Evolutionary conservation across 2,888 invertebrate species (phyloP).

Genomic region (Thysanoteuthis rhombus): DNA sequence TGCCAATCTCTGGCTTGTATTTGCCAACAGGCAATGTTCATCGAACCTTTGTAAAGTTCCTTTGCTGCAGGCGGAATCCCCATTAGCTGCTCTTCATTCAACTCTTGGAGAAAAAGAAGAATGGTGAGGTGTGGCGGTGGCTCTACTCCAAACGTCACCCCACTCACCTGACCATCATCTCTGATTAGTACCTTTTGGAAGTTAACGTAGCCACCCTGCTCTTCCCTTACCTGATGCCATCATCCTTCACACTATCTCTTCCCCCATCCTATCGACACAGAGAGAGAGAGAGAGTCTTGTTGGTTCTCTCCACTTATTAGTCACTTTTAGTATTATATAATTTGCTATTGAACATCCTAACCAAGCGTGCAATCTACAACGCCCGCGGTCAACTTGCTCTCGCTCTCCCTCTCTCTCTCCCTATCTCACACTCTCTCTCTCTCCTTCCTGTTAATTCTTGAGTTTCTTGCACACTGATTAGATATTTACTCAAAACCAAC

Average conservation of each 20-base stretch:
- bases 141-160: not conserved
- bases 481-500: not conserved
- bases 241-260: no score
- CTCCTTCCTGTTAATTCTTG: not conserved
- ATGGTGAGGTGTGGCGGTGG: not conserved
- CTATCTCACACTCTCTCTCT: not conserved
- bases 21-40: slow-evolving; percentile 12
- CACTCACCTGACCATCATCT: not conserved
- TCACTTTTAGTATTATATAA: not conserved
- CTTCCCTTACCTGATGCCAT: no score
- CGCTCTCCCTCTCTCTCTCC: not conserved
- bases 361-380: not conserved
- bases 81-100: not conserved
- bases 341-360: not conserved
- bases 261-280: no score
- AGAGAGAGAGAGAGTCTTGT: not conserved
- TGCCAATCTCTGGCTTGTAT: not conserved
- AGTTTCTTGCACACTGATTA: not conserved
- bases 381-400: not conserved
- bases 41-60: not conserved
- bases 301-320: not conserved
- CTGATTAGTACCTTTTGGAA: slow-evolving; percentile 1
- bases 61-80: not conserved
- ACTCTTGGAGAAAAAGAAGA: not conserved
- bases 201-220: not conserved